These are phyloP conservation scores for Andrena bucephala DNA, from an alignment of 2,888 invertebrate species.

Conservation along the genomic window DNA sequence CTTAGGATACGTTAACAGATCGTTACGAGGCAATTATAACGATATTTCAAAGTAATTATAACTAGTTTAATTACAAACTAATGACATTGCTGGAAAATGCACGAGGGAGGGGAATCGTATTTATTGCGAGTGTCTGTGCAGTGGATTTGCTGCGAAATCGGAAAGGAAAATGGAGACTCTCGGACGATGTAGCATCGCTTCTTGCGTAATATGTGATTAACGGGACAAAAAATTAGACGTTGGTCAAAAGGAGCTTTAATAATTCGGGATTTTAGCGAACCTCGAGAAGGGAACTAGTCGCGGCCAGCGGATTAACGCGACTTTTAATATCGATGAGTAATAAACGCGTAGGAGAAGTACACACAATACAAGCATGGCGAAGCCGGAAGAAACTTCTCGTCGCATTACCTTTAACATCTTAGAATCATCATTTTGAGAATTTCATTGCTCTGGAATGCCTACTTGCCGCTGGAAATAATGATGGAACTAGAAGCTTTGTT, in stretches of 20 bases:
- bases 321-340: conserved; percentile 37
- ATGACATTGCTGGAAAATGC: not conserved
- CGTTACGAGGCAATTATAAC: not conserved
- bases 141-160: too few species aligned
- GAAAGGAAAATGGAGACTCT: too few species aligned
- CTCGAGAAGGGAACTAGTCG: not conserved
- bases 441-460: too few species aligned
- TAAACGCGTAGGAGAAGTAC: conserved; percentile 20
- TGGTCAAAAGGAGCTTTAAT: not conserved
- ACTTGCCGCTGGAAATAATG: too few species aligned
- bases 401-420: too few species aligned
- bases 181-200: too few species aligned
- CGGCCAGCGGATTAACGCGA: not conserved
- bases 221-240: not conserved
- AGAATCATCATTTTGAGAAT: too few species aligned
- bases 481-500: too few species aligned
- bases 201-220: too few species aligned
- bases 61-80: not conserved
- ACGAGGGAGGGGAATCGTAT: too few species aligned
- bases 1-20: not conserved
- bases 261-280: not conserved
- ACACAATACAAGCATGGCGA: not conserved
- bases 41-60: not conserved
- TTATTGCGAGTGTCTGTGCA: too few species aligned
- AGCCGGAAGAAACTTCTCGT: too few species aligned